These are phyloP conservation scores for Nothobranchius kuhntae DNA, from an alignment of 2,113 vertebrate genomes.

Conservation along the genomic window DNA sequence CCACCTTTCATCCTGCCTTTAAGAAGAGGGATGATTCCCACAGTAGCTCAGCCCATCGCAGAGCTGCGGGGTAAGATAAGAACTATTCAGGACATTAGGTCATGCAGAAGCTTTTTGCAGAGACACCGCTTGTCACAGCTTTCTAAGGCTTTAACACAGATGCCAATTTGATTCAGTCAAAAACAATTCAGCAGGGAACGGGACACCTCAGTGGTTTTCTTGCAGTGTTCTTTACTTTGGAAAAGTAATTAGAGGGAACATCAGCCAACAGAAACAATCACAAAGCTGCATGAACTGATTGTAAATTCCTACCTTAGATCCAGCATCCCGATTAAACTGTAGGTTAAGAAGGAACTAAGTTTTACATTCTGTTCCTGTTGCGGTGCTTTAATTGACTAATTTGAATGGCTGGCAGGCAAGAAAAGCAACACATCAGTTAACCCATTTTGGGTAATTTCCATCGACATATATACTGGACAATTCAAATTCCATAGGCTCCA, in stretches of 20 bases:
- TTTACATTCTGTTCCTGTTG: slow-evolving; percentile 49
- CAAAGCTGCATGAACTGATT: slow-evolving; percentile 11
- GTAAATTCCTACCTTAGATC: slow-evolving; percentile 73
- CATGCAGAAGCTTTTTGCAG: slow-evolving; percentile 20
- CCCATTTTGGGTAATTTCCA: background rate
- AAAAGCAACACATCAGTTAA: slow-evolving; percentile 28
- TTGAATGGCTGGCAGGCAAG: slow-evolving; percentile 64
- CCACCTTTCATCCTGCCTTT: slow-evolving; percentile 57
- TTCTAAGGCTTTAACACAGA: slow-evolving; percentile 38
- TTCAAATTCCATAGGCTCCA: no score
- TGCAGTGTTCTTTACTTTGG: background rate
- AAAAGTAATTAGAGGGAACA: slow-evolving; percentile 18
- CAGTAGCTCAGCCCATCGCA: slow-evolving; percentile 32
- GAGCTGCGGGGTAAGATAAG: slow-evolving; percentile 43
- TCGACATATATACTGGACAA: no score
- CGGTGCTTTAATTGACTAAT: slow-evolving; percentile 56
- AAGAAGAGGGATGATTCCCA: slow-evolving; percentile 54
- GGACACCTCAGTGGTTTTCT: background rate
- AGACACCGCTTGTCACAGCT: slow-evolving; percentile 17
- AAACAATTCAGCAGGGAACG: slow-evolving; percentile 6
- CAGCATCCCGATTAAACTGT: slow-evolving; percentile 54
- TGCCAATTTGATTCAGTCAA: slow-evolving; percentile 49
- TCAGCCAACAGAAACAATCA: slow-evolving; percentile 14
- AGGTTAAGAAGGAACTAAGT: slow-evolving; percentile 68
- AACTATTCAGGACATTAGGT: slow-evolving; percentile 46